Conservation (phyloP, 1,140 invertebrate species). For the Penaeus vannamei region DNA sequence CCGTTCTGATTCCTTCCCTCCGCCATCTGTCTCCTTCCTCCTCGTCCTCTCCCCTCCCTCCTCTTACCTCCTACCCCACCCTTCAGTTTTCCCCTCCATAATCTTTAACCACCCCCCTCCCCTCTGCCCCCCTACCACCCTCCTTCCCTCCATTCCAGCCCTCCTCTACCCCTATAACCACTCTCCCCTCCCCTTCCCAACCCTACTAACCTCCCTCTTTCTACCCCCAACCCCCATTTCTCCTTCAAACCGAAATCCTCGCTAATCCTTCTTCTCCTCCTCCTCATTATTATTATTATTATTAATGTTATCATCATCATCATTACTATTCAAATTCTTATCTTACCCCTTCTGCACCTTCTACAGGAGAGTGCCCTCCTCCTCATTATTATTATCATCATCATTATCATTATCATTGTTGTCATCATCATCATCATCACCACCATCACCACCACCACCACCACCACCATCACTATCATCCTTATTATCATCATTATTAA, state of each 20-base stretch:
- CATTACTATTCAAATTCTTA: slow-evolving; percentile 72
- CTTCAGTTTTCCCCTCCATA: neutral
- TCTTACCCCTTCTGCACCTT: no score
- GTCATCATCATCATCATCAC: neutral
- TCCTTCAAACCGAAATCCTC: no score
- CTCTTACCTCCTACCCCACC: neutral
- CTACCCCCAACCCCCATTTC: neutral
- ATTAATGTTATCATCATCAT: slow-evolving; percentile 57
- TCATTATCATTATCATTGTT: neutral
- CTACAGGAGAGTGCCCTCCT: neutral
- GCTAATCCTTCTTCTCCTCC: neutral
- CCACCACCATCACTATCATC: neutral
- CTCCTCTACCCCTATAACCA: neutral
- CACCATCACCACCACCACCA: neutral
- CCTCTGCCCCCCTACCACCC: neutral
- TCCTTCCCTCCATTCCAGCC: no score
- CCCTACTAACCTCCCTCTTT: neutral
- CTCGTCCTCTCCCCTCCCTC: neutral
- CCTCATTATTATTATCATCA: neutral
- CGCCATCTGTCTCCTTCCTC: neutral
- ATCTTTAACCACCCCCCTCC: neutral
- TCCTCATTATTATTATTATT: neutral
- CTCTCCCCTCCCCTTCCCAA: neutral
- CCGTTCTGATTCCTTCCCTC: neutral
- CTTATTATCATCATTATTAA: neutral